Percentiles rank a stretch among this genome's conserved stretches.
phyloP scores from a whole-genome alignment of 2,113 vertebrate species.

The Salvelinus fontinalis region DNA sequence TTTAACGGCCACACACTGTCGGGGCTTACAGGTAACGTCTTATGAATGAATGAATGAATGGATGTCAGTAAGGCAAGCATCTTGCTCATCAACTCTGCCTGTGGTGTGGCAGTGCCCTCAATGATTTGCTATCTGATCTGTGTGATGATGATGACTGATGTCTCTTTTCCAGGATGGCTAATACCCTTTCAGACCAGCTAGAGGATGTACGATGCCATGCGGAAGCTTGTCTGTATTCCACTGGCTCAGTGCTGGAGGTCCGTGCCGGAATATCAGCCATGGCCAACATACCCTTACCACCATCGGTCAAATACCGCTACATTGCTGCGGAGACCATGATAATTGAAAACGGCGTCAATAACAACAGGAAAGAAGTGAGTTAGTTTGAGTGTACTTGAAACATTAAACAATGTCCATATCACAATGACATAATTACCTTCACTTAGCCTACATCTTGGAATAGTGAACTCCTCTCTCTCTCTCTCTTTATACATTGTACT shows the following conservation, averaged over 20 bases:
- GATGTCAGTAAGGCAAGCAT: no score
- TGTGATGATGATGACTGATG: background rate
- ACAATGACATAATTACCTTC: background rate
- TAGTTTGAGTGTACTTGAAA: background rate
- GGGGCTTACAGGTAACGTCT: no score
- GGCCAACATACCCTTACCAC: constrained; percentile 69
- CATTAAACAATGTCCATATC: background rate
- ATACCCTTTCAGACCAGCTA: constrained; percentile 65
- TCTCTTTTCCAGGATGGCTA: constrained; percentile 53
- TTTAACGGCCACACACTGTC: no score
- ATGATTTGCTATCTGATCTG: background rate
- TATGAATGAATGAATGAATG: no score
- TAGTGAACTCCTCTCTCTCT: background rate
- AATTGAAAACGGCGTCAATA: constrained; percentile 64
- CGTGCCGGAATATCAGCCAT: constrained; percentile 60
- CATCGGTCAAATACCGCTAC: constrained; percentile 70
- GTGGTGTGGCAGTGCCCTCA: no score
- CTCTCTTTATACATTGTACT: background rate
- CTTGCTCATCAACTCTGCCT: no score
- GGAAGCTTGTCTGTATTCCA: constrained; percentile 64
- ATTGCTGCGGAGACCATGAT: constrained; percentile 72
- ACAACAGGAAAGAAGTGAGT: constrained; percentile 68
- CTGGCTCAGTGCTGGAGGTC: constrained; percentile 65
- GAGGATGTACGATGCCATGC: constrained; percentile 63
- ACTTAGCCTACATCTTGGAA: background rate